phyloP scores from a whole-genome alignment of 2,113 vertebrate species.

The Rhinolophus sinicus region DNA sequence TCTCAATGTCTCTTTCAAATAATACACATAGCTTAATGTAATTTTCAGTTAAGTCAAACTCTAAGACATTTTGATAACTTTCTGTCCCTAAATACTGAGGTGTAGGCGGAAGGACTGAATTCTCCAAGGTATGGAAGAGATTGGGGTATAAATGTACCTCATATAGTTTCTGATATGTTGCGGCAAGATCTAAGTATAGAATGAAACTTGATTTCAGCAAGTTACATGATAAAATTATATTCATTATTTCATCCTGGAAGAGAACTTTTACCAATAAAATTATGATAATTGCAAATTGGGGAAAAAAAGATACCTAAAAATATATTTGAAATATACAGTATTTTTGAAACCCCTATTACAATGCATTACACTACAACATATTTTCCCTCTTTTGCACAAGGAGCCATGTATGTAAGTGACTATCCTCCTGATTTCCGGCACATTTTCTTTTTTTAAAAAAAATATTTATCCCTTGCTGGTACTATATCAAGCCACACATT shows the following conservation, averaged over 20 bases:
- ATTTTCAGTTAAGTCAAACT: slow-evolving; percentile 16
- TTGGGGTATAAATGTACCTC: not conserved
- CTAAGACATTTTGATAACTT: not conserved
- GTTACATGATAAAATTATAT: slow-evolving; percentile 18
- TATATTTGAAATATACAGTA: not conserved
- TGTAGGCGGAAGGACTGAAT: not conserved
- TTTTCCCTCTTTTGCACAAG: not conserved
- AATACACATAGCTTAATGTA: not conserved
- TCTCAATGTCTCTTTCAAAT: not conserved
- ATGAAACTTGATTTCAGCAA: slow-evolving; percentile 37
- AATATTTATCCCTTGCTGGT: slow-evolving; percentile 57
- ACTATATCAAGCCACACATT: slow-evolving; percentile 69
- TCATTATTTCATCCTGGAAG: slow-evolving; percentile 47
- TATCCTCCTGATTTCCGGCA: slow-evolving; percentile 60
- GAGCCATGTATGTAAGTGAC: not conserved
- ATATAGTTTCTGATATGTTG: not conserved
- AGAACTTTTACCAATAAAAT: slow-evolving; percentile 33
- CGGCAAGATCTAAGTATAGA: not conserved
- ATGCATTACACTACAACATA: not conserved
- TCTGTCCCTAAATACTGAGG: not conserved
- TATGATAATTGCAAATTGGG: not conserved
- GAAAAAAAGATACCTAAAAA: not conserved
- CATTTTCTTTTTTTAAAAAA: not conserved
- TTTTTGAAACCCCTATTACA: not conserved
- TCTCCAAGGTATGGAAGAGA: not conserved